Conservation (phyloP, 1,140 invertebrate genomes). For the Andrena cerasifolii region DNA sequence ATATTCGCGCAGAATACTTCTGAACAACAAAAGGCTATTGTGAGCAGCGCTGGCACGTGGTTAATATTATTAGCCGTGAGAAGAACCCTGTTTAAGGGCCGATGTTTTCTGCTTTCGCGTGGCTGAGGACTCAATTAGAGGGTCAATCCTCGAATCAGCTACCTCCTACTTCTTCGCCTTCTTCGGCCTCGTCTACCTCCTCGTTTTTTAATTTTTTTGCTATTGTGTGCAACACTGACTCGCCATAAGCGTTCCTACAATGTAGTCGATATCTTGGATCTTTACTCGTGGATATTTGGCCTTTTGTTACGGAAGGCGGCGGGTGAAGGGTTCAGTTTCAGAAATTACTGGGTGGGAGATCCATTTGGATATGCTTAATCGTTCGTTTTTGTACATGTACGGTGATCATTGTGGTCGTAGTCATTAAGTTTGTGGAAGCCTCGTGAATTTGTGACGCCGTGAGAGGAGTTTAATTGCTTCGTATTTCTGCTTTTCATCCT, state of each 20-base stretch:
- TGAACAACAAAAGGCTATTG: slow-evolving; percentile 74
- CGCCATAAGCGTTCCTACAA: background rate
- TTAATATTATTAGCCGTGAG: slow-evolving; percentile 76
- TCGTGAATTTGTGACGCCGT: background rate
- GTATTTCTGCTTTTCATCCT: too few species aligned
- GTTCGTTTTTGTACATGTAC: background rate
- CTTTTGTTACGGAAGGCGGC: background rate
- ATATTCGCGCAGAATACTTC: background rate
- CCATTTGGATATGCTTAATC: background rate
- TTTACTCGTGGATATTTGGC: background rate
- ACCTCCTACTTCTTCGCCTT: slow-evolving; percentile 32
- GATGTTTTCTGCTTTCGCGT: slow-evolving; percentile 63
- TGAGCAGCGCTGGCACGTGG: slow-evolving; percentile 63
- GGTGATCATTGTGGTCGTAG: too few species aligned
- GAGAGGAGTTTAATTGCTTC: too few species aligned
- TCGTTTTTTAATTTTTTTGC: background rate
- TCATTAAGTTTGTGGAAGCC: background rate
- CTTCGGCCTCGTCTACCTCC: background rate
- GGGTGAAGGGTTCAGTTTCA: background rate
- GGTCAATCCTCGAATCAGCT: slow-evolving; percentile 60
- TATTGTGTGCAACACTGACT: background rate
- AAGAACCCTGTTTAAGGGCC: slow-evolving; percentile 67
- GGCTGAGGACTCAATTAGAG: slow-evolving; percentile 74
- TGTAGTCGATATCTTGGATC: background rate
- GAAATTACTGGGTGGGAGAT: slow-evolving; percentile 5